A percentile compares a stretch with the other conserved stretches of the same genome.
These are phyloP conservation scores for Callyntrura sp. DNA, from an alignment of 2,888 invertebrate species.

Conservation along the genomic window DNA sequence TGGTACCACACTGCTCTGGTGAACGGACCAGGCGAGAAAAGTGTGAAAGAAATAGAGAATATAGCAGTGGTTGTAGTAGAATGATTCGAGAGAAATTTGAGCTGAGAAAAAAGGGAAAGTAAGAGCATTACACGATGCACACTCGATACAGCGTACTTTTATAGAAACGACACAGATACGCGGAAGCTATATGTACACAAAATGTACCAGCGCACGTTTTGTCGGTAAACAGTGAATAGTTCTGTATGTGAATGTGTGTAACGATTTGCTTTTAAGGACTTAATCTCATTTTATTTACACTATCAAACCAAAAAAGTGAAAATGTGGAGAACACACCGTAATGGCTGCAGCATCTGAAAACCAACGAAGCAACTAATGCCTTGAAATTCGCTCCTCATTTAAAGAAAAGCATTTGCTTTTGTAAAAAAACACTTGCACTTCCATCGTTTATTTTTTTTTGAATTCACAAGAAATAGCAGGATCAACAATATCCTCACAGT, in stretches of 20 bases:
- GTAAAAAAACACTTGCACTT: not conserved
- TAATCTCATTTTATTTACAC: conserved; percentile 38
- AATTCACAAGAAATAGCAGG: no score
- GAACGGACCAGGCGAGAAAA: not conserved
- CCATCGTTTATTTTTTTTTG: not conserved
- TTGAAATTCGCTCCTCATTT: no score
- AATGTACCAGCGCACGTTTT: not conserved
- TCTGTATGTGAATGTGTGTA: not conserved
- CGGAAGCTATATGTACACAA: not conserved
- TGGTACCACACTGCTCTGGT: not conserved
- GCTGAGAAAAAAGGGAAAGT: conserved; percentile 21
- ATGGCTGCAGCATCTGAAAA: not conserved
- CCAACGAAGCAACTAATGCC: not conserved
- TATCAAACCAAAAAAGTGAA: not conserved
- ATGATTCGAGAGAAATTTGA: conserved; percentile 31
- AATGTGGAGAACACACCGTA: not conserved
- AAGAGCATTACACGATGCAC: not conserved
- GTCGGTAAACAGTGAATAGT: not conserved
- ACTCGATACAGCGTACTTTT: not conserved
- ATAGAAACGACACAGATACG: not conserved
- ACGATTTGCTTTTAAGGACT: conserved; percentile 33
- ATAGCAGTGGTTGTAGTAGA: no score
- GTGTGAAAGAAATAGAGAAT: not conserved
- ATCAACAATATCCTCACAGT: no score
- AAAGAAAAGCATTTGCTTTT: no score